These are phyloP conservation scores for Yponomeuta malinellus DNA, from an alignment of 2,888 invertebrate species.

Conservation along the genomic window DNA sequence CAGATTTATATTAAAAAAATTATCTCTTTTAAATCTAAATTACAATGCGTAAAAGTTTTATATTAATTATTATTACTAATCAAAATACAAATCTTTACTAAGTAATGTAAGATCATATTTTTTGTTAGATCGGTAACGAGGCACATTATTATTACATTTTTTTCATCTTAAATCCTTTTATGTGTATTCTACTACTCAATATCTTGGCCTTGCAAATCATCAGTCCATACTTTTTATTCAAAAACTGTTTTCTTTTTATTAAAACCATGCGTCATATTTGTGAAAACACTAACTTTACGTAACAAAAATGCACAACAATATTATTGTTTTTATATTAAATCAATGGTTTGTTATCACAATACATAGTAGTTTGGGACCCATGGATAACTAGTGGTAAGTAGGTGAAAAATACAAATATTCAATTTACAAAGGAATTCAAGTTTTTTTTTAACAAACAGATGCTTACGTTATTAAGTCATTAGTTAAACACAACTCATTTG, in stretches of 20 bases:
- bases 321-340: conserved; percentile 30
- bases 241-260: too few relatives aligned
- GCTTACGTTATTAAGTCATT: too few relatives aligned
- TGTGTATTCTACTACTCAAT: conserved; percentile 5
- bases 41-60: conserved; percentile 67
- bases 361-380: conserved; percentile 23
- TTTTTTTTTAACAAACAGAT: too few relatives aligned
- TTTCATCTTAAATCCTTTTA: conserved; percentile 8
- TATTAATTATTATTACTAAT: conserved; percentile 31
- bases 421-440: not conserved
- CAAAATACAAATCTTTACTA: conserved; percentile 71
- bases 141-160: conserved; percentile 50
- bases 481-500: too few relatives aligned
- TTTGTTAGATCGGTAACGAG: conserved; percentile 66
- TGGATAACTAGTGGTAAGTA: conserved; percentile 1
- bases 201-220: conserved; percentile 10
- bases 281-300: not conserved
- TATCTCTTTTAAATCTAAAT: conserved; percentile 63
- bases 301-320: conserved; percentile 1
- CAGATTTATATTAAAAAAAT: conserved; percentile 68
- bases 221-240: conserved; percentile 11
- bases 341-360: conserved; percentile 72
- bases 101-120: conserved; percentile 49
- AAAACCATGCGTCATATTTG: not conserved
- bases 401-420: not conserved